Evolutionary conservation across 2,888 invertebrate species (phyloP).

Genomic region (Carpatolechia fugitivella): DNA sequence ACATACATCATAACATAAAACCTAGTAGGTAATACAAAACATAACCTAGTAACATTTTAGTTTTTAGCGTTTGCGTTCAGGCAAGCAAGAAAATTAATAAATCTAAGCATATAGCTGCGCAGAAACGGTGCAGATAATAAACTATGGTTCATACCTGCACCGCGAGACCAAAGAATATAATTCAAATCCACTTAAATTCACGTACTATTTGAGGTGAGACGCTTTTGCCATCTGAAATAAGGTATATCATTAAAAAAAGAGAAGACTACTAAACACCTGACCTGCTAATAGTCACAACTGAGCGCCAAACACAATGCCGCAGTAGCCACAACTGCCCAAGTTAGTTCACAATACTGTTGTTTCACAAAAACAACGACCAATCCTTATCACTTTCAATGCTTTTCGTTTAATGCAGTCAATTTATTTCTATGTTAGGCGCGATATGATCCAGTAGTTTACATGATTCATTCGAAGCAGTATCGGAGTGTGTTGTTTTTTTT

Average conservation of each 20-base stretch:
- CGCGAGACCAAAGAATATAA: too few species aligned
- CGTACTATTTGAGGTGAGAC: too few species aligned
- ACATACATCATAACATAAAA: too few species aligned
- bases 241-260: background rate
- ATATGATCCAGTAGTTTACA: slow-evolving; percentile 30
- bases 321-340: background rate
- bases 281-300: background rate
- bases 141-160: too few species aligned
- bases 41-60: too few species aligned
- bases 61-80: too few species aligned
- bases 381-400: slow-evolving; percentile 26
- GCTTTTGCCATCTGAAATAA: too few species aligned
- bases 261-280: background rate
- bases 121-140: too few species aligned
- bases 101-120: too few species aligned
- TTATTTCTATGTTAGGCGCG: slow-evolving; percentile 22
- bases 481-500: background rate
- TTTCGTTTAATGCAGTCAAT: slow-evolving; percentile 24
- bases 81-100: too few species aligned
- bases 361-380: slow-evolving; percentile 17
- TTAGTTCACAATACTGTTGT: slow-evolving; percentile 4
- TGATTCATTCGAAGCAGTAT: slow-evolving; percentile 34
- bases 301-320: background rate
- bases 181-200: too few species aligned
- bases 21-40: too few species aligned